Percentiles rank a stretch among this genome's conserved stretches.
Evolutionary conservation across 1,140 invertebrate genomes (phyloP).

Genomic region (Cyrtorhinus lividipennis): DNA sequence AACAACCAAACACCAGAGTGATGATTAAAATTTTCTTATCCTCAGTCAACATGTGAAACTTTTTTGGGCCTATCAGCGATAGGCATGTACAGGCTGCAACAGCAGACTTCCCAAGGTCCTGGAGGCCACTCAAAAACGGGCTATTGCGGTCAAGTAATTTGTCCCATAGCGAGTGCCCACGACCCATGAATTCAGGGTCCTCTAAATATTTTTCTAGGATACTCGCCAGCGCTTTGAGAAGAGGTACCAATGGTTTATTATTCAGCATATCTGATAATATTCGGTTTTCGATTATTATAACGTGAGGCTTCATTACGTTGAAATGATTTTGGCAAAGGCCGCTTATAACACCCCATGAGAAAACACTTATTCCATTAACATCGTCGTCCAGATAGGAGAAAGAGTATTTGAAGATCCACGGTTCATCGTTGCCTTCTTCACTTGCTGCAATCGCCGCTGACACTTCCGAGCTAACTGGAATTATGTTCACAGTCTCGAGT

Average conservation of each 20-base stretch:
- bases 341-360: neutral
- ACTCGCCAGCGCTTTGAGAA: neutral
- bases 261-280: neutral
- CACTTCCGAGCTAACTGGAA: neutral
- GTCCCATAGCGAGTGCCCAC: neutral
- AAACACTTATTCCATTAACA: neutral
- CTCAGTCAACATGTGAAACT: slow-evolving; percentile 8
- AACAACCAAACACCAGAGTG: slow-evolving; percentile 20
- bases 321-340: neutral
- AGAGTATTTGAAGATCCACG: neutral
- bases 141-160: neutral
- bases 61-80: neutral
- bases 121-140: neutral
- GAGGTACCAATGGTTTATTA: neutral
- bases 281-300: neutral
- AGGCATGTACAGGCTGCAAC: neutral
- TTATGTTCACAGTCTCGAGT: neutral
- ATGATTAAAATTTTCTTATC: slow-evolving; percentile 18
- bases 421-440: neutral
- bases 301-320: neutral
- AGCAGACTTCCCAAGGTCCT: neutral
- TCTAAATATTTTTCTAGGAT: neutral
- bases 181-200: neutral
- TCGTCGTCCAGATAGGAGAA: neutral
- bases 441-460: neutral